Evolutionary conservation across 1,140 invertebrate species (phyloP).

Genomic region (Bombyx mandarina): DNA sequence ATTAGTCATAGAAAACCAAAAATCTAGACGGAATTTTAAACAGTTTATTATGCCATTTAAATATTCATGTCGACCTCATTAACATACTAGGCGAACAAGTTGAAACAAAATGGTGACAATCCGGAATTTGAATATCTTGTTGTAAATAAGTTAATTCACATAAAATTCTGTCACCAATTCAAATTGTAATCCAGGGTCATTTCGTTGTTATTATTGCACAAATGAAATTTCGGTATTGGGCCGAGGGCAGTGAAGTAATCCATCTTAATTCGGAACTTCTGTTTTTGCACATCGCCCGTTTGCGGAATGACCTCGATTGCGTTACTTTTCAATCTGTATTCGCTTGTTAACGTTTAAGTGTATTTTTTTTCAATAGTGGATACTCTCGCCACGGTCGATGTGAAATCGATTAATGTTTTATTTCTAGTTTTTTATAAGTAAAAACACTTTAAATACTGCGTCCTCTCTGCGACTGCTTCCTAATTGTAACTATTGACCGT

Average conservation of each 20-base stretch:
- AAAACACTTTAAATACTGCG: slow-evolving; percentile 14
- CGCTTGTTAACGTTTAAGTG: slow-evolving; percentile 9
- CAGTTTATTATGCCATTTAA: too few species aligned
- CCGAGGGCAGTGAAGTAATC: slow-evolving; percentile 21
- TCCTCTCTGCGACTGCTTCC: slow-evolving; percentile 17
- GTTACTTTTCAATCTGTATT: slow-evolving; percentile 9
- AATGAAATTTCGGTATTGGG: slow-evolving; percentile 15
- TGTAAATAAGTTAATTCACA: background rate
- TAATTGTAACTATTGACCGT: slow-evolving; percentile 7
- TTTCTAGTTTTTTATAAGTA: slow-evolving; percentile 18
- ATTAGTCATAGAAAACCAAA: too few species aligned
- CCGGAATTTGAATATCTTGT: background rate
- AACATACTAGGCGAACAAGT: slow-evolving; percentile 8
- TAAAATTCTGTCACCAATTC: slow-evolving; percentile 8
- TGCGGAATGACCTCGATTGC: slow-evolving; percentile 20
- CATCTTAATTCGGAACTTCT: slow-evolving; percentile 11
- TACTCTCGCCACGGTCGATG: slow-evolving; percentile 13
- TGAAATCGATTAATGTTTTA: slow-evolving; percentile 24
- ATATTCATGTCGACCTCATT: slow-evolving; percentile 11
- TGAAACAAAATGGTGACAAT: slow-evolving; percentile 6
- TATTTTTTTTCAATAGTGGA: slow-evolving; percentile 15
- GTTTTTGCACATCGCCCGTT: slow-evolving; percentile 14
- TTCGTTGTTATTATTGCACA: slow-evolving; percentile 19
- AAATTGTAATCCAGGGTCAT: slow-evolving; percentile 24
- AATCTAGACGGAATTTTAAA: too few species aligned